Conservation (phyloP, 2,888 invertebrate species). For the Tetragonisca angustula region DNA sequence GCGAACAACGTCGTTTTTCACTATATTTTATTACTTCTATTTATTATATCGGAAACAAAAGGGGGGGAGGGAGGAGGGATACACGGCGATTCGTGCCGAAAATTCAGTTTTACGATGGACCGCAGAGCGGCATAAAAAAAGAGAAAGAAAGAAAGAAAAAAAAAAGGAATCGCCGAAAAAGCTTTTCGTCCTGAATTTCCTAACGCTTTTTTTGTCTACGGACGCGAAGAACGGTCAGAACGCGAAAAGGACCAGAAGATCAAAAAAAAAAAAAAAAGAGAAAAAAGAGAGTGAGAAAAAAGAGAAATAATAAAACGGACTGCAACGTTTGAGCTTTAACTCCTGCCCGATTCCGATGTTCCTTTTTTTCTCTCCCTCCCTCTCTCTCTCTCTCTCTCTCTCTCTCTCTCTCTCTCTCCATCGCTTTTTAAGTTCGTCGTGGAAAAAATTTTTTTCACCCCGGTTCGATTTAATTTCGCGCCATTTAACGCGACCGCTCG, state of each 20-base stretch:
- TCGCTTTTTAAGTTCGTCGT: slow-evolving; percentile 1
- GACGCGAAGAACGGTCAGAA: not conserved
- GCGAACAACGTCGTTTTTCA: slow-evolving; percentile 4
- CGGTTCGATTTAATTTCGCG: not conserved
- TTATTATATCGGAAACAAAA: not conserved
- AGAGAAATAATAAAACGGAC: not conserved
- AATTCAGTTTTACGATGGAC: slow-evolving; percentile 6
- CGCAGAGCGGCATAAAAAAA: not conserved
- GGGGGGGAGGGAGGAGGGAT: not conserved
- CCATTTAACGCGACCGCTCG: not conserved
- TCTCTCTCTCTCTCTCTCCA: not conserved
- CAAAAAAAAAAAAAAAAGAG: not conserved
- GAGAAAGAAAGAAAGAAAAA: no score
- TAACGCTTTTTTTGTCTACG: not conserved
- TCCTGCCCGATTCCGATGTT: not conserved
- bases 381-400: no score
- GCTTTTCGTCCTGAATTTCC: slow-evolving; percentile 2
- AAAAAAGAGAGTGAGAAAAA: no score
- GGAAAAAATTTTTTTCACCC: not conserved
- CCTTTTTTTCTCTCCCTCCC: no score
- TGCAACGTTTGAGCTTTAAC: not conserved
- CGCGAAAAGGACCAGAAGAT: not conserved
- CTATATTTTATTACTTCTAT: not conserved
- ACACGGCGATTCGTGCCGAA: not conserved
- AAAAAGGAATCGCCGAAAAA: not conserved